These are phyloP conservation scores for Diaprepes abbreviatus DNA, from an alignment of 2,888 invertebrate species.

Conservation along the genomic window DNA sequence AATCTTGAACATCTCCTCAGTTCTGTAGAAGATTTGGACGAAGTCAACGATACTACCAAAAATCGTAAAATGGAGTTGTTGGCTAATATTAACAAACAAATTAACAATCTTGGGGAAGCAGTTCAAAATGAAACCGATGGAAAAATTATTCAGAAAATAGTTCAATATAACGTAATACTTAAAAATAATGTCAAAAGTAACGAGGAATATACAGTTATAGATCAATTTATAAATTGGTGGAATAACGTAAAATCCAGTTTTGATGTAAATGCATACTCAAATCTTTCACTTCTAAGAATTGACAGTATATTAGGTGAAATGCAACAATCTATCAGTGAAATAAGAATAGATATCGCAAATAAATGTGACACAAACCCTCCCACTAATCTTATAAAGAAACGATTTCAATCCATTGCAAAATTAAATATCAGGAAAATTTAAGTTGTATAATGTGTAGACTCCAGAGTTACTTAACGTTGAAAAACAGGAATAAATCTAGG, in stretches of 20 bases:
- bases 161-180: constrained; percentile 45
- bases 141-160: constrained; percentile 41
- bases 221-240: constrained; percentile 51
- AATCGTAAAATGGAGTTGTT: constrained; percentile 39
- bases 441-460: constrained; percentile 44
- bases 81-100: constrained; percentile 20
- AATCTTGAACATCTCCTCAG: constrained; percentile 47
- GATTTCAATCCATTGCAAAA: constrained; percentile 43
- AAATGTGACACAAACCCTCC: constrained; percentile 43
- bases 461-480: constrained; percentile 43
- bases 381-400: constrained; percentile 29
- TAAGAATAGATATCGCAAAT: constrained; percentile 38
- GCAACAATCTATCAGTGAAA: constrained; percentile 44
- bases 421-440: constrained; percentile 31
- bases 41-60: constrained; percentile 39
- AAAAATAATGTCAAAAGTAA: constrained; percentile 42
- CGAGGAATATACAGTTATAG: constrained; percentile 46
- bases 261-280: constrained; percentile 43
- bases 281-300: constrained; percentile 47
- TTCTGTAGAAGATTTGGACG: constrained; percentile 47
- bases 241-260: constrained; percentile 46
- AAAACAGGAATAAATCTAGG: constrained; percentile 21
- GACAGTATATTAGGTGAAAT: constrained; percentile 49
- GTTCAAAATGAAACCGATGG: constrained; percentile 24
- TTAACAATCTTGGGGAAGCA: background rate